Evolutionary conservation across 2,113 vertebrate genomes (phyloP).

Genomic region (Monarcha castaneiventris): DNA sequence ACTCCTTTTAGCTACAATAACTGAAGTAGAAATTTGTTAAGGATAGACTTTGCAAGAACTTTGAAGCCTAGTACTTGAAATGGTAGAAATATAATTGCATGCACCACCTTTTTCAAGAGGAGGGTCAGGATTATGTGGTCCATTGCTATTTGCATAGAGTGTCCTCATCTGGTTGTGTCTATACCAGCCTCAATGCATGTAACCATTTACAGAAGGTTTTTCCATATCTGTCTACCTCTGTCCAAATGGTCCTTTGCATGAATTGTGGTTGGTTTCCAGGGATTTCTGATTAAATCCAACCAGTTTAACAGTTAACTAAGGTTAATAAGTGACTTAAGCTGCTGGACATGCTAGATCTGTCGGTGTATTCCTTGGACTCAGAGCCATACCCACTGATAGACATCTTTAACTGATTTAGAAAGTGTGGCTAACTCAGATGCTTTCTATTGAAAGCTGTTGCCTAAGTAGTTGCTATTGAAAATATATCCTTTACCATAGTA

Average conservation of each 20-base stretch:
- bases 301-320: not conserved
- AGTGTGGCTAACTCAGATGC: not conserved
- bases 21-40: not conserved
- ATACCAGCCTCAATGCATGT: not conserved
- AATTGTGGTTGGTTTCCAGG: not conserved
- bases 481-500: not conserved
- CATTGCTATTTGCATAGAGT: not conserved
- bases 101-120: not conserved
- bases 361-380: not conserved
- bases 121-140: not conserved
- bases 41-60: not conserved
- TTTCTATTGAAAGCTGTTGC: not conserved
- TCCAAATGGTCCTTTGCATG: not conserved
- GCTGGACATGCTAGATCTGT: not conserved
- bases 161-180: not conserved
- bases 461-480: not conserved
- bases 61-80: not conserved
- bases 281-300: not conserved
- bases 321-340: not conserved
- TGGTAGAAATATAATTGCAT: not conserved
- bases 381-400: not conserved
- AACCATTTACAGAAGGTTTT: not conserved
- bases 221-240: not conserved
- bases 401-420: not conserved
- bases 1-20: not conserved